Conservation (phyloP, 2,888 invertebrate genomes). For the Rhogogaster chlorosoma region DNA sequence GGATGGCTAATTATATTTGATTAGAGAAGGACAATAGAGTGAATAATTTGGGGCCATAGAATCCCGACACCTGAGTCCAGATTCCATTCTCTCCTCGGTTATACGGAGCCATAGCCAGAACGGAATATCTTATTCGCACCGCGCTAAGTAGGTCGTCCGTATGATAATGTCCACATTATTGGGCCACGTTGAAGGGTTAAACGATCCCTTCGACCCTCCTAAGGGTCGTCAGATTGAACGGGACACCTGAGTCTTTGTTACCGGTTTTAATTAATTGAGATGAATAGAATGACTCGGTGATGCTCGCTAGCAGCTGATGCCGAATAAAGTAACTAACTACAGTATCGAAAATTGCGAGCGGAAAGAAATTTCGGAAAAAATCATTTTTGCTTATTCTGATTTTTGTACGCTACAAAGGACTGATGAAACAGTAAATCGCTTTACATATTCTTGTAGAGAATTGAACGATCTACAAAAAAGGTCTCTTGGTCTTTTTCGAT, state of each 20-base stretch:
- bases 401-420: no score
- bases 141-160: constrained; percentile 76
- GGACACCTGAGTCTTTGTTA: constrained; percentile 76
- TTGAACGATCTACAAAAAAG: no score
- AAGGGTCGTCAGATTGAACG: constrained; percentile 71
- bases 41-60: neutral
- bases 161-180: constrained; percentile 77
- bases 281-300: constrained; percentile 65
- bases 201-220: constrained; percentile 54
- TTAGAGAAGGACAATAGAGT: neutral
- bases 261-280: constrained; percentile 76
- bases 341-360: neutral
- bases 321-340: no score
- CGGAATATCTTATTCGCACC: constrained; percentile 33
- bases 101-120: neutral
- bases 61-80: constrained; percentile 24
- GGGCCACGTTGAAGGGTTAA: constrained; percentile 61
- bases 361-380: neutral
- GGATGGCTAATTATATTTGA: neutral
- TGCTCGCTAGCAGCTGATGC: constrained; percentile 72
- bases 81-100: neutral
- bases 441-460: no score
- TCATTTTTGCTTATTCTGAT: no score
- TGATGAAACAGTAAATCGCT: no score
- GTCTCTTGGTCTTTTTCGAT: no score